phyloP scores from a whole-genome alignment of 2,797 vertebrate genomes.

The Pseudochirops cupreus region DNA sequence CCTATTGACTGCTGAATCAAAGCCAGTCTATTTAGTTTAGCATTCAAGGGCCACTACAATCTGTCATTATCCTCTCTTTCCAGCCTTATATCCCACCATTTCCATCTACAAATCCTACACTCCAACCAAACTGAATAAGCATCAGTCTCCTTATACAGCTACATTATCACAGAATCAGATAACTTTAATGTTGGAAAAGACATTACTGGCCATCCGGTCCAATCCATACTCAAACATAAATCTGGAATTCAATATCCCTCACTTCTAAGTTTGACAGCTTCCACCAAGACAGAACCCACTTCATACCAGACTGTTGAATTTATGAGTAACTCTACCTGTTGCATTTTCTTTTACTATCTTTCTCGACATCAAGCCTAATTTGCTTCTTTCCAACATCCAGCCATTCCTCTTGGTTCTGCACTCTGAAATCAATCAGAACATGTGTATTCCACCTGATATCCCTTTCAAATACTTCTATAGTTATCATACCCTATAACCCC shows the following conservation, averaged over 20 bases:
- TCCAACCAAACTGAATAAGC: not conserved
- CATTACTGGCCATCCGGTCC: not conserved
- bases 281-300: not conserved
- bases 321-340: not conserved
- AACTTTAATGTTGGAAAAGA: not conserved
- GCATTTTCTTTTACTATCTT: not conserved
- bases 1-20: not conserved
- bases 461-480: not conserved
- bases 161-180: not conserved
- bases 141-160: not conserved
- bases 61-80: not conserved
- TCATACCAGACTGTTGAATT: not conserved
- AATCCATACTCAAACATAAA: not conserved
- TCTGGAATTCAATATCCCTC: not conserved
- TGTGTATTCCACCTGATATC: not conserved
- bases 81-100: not conserved
- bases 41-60: not conserved
- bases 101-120: not conserved
- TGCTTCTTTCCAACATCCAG: not conserved
- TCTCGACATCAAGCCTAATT: not conserved
- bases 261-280: not conserved
- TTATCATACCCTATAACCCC: not conserved
- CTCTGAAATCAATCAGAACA: not conserved
- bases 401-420: not conserved
- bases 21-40: not conserved